Base-by-base conservation (phyloP, 2,888 invertebrate genomes). In the Acrocyrtus sp. region DNA sequence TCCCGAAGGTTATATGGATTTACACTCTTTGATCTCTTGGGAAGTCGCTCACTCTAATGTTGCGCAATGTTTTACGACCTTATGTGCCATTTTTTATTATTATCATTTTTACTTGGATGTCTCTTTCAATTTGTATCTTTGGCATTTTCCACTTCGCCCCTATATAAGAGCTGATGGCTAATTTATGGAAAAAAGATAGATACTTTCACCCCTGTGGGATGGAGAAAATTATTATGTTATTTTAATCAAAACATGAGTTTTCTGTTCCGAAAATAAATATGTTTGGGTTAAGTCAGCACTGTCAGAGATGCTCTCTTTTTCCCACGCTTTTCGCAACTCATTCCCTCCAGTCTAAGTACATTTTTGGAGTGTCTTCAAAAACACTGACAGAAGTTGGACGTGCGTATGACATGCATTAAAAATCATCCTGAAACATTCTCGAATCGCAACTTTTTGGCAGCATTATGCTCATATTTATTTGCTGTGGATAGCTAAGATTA, bases 1-100 rank as follows among this genome's bases (percentile, higher is more conserved):
- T 75, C 74, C 74, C 74, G 73, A 74, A 76, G 76, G 75, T 74
- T 61, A 50, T 43, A 51, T 61, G 43, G 26, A 41, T 56, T 77
- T 74, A 69, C 74, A 76, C 77, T 75, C 77, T 75, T 61, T 65
- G 63, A 50, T 62, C 56, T 26, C 51, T 24, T 26, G 24, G 10
- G 19, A 24, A 47, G n/a, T n/a, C n/a, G n/a, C n/a, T n/a, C n/a
- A n/a, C n/a, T n/a, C 39, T 24, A 2, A 41, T 47, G n/a, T 1
- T 41, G 34, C 22, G 26, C 60, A 29, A 48, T 48, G 19, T 47
- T 60, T 57, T 58, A 58, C 22, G 45, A 21, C 57, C n/a, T n/a
- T n/a, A n/a, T n/a, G n/a, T n/a, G n/a, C n/a, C n/a, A n/a, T n/a
- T n/a, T n/a, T n/a, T n/a, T n/a, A n/a, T n/a, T n/a, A 26, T 57